A percentile compares a stretch with the other conserved stretches of the same genome.
Evolutionary conservation across 2,113 vertebrate species (phyloP).

Genomic region (Genyomyrus donnyi): DNA sequence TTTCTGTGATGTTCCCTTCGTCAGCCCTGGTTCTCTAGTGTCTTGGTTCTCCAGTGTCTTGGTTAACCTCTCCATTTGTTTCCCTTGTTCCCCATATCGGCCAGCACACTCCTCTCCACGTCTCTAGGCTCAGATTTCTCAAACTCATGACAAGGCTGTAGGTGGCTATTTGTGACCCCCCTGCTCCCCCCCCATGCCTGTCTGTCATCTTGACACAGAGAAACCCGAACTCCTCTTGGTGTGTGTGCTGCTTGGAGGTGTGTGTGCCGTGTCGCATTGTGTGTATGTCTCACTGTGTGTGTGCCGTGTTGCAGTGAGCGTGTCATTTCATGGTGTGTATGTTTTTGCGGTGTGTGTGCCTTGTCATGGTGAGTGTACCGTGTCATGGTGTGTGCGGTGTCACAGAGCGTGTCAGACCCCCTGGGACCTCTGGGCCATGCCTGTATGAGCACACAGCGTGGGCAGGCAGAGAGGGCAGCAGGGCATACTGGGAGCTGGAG

Average conservation of each 20-base stretch:
- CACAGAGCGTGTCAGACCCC: background rate
- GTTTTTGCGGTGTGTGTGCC: background rate
- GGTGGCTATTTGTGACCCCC: background rate
- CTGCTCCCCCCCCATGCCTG: background rate
- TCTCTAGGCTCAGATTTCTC: conserved; percentile 6
- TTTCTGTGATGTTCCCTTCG: background rate
- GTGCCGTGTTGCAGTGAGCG: background rate
- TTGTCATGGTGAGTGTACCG: too few species aligned
- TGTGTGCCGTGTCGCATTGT: background rate
- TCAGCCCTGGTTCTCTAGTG: too few species aligned
- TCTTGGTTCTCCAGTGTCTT: too few species aligned
- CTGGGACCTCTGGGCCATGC: background rate
- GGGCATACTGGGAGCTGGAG: background rate
- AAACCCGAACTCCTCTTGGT: background rate
- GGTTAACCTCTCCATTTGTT: background rate
- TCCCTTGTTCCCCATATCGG: background rate
- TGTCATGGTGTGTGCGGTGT: too few species aligned
- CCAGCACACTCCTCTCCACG: background rate
- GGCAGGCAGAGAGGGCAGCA: background rate
- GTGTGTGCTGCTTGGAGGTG: background rate
- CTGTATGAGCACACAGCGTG: background rate
- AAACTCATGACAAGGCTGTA: background rate
- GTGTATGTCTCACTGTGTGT: background rate
- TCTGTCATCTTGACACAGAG: background rate
- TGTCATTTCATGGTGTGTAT: background rate